Evolutionary conservation across 1,140 invertebrate genomes (phyloP).

Genomic region (Radopholus similis): DNA sequence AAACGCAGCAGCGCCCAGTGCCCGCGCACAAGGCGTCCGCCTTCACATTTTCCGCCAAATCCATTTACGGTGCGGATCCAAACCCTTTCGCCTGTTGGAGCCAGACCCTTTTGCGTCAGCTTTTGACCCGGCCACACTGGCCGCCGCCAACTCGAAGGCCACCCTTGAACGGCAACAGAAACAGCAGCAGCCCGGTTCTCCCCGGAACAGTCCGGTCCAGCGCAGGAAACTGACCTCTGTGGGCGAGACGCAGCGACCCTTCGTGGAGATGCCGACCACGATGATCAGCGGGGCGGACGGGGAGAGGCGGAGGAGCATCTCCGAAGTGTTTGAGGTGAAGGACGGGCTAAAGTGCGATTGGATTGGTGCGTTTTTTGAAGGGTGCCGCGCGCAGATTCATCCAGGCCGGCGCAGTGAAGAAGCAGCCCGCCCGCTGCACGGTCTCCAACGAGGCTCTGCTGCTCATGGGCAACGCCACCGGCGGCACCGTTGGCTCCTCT

Average conservation of each 20-base stretch:
- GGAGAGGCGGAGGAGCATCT: slow-evolving; percentile 23
- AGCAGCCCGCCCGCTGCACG: background rate
- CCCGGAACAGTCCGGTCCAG: background rate
- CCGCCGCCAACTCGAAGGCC: slow-evolving; percentile 12
- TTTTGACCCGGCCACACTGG: slow-evolving; percentile 13
- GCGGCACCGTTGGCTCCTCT: background rate
- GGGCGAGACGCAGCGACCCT: background rate
- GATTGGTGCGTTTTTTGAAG: no score
- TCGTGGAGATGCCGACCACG: background rate
- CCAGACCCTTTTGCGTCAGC: background rate
- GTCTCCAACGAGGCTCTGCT: background rate
- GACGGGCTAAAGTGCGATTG: background rate
- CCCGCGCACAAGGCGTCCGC: slow-evolving; percentile 2
- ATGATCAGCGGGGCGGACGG: background rate
- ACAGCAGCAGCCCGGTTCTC: background rate
- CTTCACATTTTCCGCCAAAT: slow-evolving; percentile 16
- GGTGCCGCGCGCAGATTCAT: background rate
- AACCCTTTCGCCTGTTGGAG: background rate
- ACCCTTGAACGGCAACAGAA: slow-evolving; percentile 8
- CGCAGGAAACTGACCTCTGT: background rate
- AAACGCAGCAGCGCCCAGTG: background rate
- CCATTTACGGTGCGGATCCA: slow-evolving; percentile 8
- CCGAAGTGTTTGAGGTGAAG: slow-evolving; percentile 29
- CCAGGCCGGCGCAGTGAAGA: background rate
- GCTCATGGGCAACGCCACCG: background rate